These are phyloP conservation scores for Matsumyia berberina DNA, from an alignment of 2,888 invertebrate genomes.

Conservation along the genomic window DNA sequence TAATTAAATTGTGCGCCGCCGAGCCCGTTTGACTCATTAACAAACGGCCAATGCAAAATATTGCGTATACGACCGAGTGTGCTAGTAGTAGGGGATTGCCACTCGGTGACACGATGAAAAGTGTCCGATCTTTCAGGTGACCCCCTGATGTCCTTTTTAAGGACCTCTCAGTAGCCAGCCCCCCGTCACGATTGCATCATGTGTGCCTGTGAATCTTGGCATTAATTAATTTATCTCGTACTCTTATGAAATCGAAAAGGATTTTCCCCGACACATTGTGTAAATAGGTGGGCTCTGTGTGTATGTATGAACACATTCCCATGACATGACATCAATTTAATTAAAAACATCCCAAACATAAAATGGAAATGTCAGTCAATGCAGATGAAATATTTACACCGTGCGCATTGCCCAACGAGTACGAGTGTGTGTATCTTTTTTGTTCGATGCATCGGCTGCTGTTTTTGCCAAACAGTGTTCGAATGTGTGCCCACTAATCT, in stretches of 20 bases:
- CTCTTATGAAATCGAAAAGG: conserved; percentile 56
- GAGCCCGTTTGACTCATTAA: conserved; percentile 62
- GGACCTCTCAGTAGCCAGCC: conserved; percentile 7
- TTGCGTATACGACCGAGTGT: conserved; percentile 72
- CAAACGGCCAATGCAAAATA: conserved; percentile 59
- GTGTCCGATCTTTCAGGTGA: conserved; percentile 23
- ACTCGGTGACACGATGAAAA: conserved; percentile 3
- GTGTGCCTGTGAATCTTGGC: conserved; percentile 49
- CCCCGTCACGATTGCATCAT: conserved; percentile 45
- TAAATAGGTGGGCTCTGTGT: conserved; percentile 6
- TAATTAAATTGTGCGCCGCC: conserved; percentile 73
- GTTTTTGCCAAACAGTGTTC: conserved; percentile 37
- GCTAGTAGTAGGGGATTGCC: conserved; percentile 15
- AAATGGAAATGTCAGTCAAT: conserved; percentile 70
- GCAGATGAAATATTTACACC: conserved; percentile 63
- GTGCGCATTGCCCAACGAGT: conserved; percentile 5
- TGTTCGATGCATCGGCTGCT: background rate
- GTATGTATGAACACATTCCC: conserved; percentile 19
- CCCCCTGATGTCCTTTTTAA: conserved; percentile 5
- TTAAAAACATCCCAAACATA: conserved; percentile 67
- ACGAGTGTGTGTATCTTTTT: conserved; percentile 3
- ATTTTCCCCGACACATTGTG: background rate
- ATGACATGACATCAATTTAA: conserved; percentile 72
- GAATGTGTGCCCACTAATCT: conserved; percentile 18
- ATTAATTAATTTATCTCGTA: conserved; percentile 59